Base-by-base conservation (phyloP, 2,797 vertebrate species). In the Distichodus sexfasciatus region DNA sequence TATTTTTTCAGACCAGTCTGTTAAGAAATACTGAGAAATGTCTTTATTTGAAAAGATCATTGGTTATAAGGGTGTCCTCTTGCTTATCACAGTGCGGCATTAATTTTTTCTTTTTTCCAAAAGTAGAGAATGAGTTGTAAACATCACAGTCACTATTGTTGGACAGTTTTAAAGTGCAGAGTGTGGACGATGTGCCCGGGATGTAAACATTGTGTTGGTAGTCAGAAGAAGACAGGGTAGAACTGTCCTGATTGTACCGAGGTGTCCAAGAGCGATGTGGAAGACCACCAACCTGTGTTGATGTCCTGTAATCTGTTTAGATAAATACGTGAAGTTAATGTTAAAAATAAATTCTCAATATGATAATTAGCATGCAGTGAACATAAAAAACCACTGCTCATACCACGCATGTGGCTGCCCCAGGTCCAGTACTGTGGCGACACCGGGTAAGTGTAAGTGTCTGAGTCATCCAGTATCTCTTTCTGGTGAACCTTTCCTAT, bases 181-280 rank as follows among this genome's bases (percentile, higher is more conserved):
- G 82, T 0, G 90, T 89, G 75, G 89, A 90, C 0, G 91, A 86
- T 12, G 90, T 91, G 77, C 94, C 94, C 0, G 94, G 94, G 55
- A 95, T 96, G 81, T 94, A 95, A 2, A 96, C 92, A 0, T 96
- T 96, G 87, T 93, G 94, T 78, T 95, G 94, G 80, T 96, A 95
- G 85, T 94, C 94, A 11, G 87, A 79, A 2, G 87, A 69, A 10
- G 85, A 61, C 3, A 83, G 81, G 1, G 90, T 86, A 0, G 87
- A 81, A 23, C 87, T 90, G 64, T 89, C 73, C 53, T 91, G 87
- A 21, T 86, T 84, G 58, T 87, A 92, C 23, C 91, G 90, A 1
- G 91, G 88, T 23, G 87, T 91, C 93, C 94, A 94, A 5, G 89
- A 77, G 65, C 85, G 90, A 80, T 85, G 88, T 3, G 89, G 77